phyloP scores from a whole-genome alignment of 1,140 invertebrate species.

The Idris sp. region DNA sequence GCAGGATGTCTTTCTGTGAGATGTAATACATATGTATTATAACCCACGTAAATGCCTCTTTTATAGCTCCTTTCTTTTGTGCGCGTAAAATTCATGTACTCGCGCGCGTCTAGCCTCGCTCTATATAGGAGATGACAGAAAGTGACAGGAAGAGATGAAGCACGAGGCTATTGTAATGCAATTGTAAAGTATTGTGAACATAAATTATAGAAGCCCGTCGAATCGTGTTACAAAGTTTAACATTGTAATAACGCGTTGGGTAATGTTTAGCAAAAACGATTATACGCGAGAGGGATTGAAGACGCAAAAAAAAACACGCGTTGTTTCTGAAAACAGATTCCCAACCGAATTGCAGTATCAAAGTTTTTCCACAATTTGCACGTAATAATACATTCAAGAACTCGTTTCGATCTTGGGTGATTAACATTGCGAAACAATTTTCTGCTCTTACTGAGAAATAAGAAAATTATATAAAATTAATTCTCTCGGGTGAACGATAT shows the following conservation, averaged over 20 bases:
- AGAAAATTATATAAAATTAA: constrained; percentile 34
- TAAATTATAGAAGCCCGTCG: constrained; percentile 25
- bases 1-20: constrained; percentile 49
- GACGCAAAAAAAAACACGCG: no score
- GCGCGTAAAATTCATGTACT: constrained; percentile 39
- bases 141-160: constrained; percentile 57
- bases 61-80: constrained; percentile 49
- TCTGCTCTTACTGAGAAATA: constrained; percentile 5
- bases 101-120: constrained; percentile 55
- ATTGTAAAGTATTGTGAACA: no score
- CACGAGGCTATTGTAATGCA: constrained; percentile 51
- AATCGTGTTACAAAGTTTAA: constrained; percentile 26
- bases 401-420: constrained; percentile 22
- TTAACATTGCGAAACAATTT: constrained; percentile 19
- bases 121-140: constrained; percentile 57
- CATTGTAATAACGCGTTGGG: constrained; percentile 9
- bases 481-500: not conserved
- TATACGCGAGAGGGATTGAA: no score
- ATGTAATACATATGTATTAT: constrained; percentile 53
- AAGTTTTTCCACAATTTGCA: constrained; percentile 1
- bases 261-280: not conserved
- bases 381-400: not conserved
- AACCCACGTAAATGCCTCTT: constrained; percentile 48
- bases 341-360: constrained; percentile 7
- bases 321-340: no score